Evolutionary conservation across 2,797 vertebrate species (phyloP).

Genomic region (Sebastes oblongus): DNA sequence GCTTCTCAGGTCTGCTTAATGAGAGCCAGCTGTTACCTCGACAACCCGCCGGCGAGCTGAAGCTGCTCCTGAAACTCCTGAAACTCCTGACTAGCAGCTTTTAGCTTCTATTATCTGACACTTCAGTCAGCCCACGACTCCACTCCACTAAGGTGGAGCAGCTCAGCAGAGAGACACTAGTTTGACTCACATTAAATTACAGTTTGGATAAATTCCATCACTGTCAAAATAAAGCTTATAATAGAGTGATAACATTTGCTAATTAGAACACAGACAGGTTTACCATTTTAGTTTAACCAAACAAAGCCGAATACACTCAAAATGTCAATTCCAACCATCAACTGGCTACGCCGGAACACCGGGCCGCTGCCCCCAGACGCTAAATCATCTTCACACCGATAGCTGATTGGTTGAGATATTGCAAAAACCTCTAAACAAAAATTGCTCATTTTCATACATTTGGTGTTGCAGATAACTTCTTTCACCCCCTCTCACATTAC

Average conservation of each 20-base stretch:
- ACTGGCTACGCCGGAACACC: rapidly evolving
- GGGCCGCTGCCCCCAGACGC: rapidly evolving
- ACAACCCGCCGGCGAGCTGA: conserved; percentile 18
- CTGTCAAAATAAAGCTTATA: neutral
- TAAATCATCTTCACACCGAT: neutral
- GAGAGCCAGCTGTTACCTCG: conserved; percentile 67
- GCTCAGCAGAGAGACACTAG: conserved; percentile 7
- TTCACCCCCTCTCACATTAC: neutral
- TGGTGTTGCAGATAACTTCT: neutral
- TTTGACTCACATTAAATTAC: neutral
- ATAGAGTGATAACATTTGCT: neutral
- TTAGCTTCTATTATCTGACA: conserved; percentile 26
- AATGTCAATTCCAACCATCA: neutral
- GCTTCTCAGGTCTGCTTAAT: conserved; percentile 52
- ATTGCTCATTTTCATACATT: neutral
- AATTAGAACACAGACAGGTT: neutral
- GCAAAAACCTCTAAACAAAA: neutral
- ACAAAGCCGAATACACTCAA: neutral
- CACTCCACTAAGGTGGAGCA: neutral
- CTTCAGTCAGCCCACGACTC: neutral
- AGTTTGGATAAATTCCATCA: neutral
- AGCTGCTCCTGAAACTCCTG: conserved; percentile 42
- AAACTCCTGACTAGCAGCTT: conserved; percentile 14
- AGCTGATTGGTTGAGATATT: rapidly evolving
- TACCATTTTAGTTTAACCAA: neutral